Conservation (phyloP, 1,140 invertebrate species). For the Cryptotermes secundus region DNA sequence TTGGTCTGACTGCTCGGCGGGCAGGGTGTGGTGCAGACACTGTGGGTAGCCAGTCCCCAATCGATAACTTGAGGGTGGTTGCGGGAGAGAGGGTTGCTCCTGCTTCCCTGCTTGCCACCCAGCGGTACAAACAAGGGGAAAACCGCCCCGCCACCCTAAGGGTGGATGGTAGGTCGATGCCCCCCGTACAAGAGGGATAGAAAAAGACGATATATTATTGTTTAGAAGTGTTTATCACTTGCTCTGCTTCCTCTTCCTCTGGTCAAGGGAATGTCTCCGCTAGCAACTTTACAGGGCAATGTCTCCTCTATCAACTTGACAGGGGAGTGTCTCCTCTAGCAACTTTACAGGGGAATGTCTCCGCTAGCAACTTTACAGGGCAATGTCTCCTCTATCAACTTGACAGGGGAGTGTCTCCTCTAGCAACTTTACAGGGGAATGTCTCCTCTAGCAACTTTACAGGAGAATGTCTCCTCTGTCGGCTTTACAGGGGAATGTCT, state of each 20-base stretch:
- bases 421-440: no score
- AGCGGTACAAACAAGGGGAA: not conserved
- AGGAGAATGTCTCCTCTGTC: no score
- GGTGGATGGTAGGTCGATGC: not conserved
- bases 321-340: no score
- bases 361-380: no score
- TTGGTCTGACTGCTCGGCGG: not conserved
- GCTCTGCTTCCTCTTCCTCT: not conserved
- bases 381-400: no score
- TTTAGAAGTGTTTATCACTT: not conserved
- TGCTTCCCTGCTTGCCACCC: not conserved
- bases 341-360: no score
- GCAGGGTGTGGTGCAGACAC: not conserved
- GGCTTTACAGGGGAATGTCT: no score
- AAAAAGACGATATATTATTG: not conserved
- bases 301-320: no score
- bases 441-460: no score
- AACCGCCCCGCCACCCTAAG: not conserved
- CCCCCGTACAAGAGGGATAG: not conserved
- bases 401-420: no score
- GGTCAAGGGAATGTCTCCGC: not conserved
- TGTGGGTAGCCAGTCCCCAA: not conserved
- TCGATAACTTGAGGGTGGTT: constrained; percentile 11
- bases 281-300: no score
- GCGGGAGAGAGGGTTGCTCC: constrained; percentile 2